These are phyloP conservation scores for Probaryconus sp. DNA, from an alignment of 1,140 invertebrate species.

Conservation along the genomic window DNA sequence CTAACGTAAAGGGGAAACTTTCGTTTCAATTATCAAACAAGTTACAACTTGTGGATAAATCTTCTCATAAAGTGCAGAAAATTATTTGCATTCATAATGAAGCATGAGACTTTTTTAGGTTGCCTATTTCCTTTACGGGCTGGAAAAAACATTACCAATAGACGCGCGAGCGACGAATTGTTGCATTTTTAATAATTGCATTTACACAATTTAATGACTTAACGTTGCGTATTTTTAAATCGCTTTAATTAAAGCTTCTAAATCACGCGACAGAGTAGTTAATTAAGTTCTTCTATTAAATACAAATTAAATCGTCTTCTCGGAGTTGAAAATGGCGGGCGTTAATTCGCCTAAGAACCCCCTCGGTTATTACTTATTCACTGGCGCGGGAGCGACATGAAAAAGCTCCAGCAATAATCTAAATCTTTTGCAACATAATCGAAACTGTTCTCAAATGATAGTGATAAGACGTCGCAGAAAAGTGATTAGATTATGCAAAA, in stretches of 20 bases:
- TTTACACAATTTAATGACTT: no score
- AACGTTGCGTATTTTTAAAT: no score
- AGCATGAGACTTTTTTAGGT: slow-evolving; percentile 40
- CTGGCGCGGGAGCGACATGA: background rate
- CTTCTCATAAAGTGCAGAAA: slow-evolving; percentile 51
- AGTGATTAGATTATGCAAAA: slow-evolving; percentile 62
- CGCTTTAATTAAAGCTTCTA: no score
- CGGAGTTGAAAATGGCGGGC: no score
- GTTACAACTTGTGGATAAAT: slow-evolving; percentile 58
- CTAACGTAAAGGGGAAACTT: slow-evolving; percentile 54
- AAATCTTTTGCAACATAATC: slow-evolving; percentile 5
- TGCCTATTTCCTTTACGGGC: slow-evolving; percentile 18
- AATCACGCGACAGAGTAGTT: no score
- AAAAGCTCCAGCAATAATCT: background rate
- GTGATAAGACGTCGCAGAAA: slow-evolving; percentile 39
- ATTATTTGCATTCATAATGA: slow-evolving; percentile 55
- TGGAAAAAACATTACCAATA: background rate
- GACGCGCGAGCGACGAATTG: no score
- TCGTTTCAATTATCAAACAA: slow-evolving; percentile 61
- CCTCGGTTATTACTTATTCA: no score
- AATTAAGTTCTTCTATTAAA: no score
- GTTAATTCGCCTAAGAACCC: no score
- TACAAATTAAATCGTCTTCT: no score
- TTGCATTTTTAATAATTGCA: no score
- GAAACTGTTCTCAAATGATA: slow-evolving; percentile 25